A percentile compares a stretch with the other conserved stretches of the same genome.
phyloP scores from a whole-genome alignment of 1,140 invertebrate species.

The Thaumatotibia leucotreta region DNA sequence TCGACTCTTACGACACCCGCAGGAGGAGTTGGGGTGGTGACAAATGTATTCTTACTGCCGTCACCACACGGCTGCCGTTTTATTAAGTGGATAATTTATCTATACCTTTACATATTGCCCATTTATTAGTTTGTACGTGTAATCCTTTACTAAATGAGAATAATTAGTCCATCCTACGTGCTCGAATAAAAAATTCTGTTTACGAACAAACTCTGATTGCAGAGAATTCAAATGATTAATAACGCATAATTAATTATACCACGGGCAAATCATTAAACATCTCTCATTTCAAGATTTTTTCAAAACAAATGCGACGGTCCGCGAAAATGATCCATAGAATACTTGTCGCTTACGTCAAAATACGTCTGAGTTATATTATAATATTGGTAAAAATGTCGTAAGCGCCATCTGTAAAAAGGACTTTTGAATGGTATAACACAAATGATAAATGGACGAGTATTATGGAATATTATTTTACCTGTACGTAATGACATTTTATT shows the following conservation, averaged over 20 bases:
- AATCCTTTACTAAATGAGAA: too few relatives aligned
- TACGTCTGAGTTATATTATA: neutral
- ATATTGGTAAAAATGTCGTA: neutral
- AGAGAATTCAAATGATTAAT: neutral
- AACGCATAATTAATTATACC: neutral
- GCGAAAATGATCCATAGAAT: neutral
- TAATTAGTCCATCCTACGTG: too few relatives aligned
- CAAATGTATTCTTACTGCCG: too few relatives aligned
- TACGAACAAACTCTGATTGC: neutral
- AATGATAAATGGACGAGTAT: neutral
- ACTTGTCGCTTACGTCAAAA: neutral
- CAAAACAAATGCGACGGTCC: neutral
- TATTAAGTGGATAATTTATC: too few relatives aligned
- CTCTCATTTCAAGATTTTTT: slow-evolving; percentile 3
- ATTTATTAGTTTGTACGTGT: too few relatives aligned
- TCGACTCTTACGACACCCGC: too few relatives aligned
- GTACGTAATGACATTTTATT: neutral
- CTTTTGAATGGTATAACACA: neutral
- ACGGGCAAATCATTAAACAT: neutral
- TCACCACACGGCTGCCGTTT: too few relatives aligned
- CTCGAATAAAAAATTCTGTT: too few relatives aligned
- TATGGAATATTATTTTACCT: neutral
- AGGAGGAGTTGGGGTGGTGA: too few relatives aligned
- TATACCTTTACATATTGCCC: too few relatives aligned
- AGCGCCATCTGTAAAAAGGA: neutral